Evolutionary conservation across 2,888 invertebrate species (phyloP).

Genomic region (Hirtodrosophila confusa): DNA sequence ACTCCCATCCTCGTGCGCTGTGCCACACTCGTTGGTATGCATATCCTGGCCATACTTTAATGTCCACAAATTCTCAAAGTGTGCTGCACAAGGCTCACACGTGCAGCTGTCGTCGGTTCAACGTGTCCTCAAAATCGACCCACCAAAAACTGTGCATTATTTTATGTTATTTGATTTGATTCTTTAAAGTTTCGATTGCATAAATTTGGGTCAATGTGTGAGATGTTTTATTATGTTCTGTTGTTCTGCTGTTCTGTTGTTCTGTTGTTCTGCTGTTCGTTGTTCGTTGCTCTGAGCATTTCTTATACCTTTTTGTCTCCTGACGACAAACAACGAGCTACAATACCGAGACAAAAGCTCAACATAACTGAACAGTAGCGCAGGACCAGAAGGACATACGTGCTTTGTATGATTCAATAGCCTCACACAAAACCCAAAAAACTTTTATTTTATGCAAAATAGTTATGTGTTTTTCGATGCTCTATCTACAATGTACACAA

Average conservation of each 20-base stretch:
- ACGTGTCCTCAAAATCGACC: conserved; percentile 1
- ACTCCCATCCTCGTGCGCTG: background rate
- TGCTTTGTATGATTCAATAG: conserved; percentile 73
- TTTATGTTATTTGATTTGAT: conserved; percentile 52
- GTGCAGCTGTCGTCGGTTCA: conserved; percentile 31
- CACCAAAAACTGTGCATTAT: conserved; percentile 28
- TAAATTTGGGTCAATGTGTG: conserved; percentile 70
- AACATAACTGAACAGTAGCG: conserved; percentile 22
- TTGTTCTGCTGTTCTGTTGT: conserved; percentile 8
- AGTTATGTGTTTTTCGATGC: conserved; percentile 66
- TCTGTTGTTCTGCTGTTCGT: conserved; percentile 9
- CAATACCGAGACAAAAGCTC: conserved; percentile 55
- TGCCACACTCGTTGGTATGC: conserved; percentile 18
- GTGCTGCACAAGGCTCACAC: conserved; percentile 15
- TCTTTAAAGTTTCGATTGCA: conserved; percentile 66
- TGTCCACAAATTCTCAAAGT: conserved; percentile 32
- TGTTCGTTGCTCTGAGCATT: conserved; percentile 15
- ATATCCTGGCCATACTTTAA: conserved; percentile 36
- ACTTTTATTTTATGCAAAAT: conserved; percentile 77
- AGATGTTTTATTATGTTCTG: conserved; percentile 45
- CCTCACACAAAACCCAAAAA: conserved; percentile 13
- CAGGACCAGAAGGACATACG: conserved; percentile 55
- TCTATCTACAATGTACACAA: conserved; percentile 48
- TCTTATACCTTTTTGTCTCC: conserved; percentile 45
- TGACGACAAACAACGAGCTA: conserved; percentile 60